Percentiles rank a stretch among this genome's conserved stretches.
These are phyloP conservation scores for Denticeps clupeoides DNA, from an alignment of 2,797 vertebrate species.

Conservation along the genomic window DNA sequence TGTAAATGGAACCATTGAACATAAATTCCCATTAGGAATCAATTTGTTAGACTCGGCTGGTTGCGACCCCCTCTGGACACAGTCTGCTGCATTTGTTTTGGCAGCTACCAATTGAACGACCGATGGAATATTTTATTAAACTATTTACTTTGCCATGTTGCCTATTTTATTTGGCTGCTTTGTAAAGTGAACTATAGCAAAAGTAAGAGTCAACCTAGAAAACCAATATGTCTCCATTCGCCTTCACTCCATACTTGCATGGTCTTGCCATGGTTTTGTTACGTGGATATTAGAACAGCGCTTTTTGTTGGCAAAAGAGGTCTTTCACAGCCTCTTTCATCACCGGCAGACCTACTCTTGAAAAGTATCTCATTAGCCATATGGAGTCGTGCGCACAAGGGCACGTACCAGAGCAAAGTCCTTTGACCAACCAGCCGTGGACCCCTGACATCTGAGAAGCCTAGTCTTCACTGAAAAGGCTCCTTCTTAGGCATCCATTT, in stretches of 20 bases:
- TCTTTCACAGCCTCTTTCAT: neutral
- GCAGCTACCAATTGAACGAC: constrained; percentile 9
- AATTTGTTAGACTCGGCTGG: constrained; percentile 42
- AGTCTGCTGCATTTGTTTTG: constrained; percentile 20
- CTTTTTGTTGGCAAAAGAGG: neutral
- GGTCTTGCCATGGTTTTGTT: constrained; percentile 2
- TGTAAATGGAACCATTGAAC: constrained; percentile 45
- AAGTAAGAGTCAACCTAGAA: constrained; percentile 1
- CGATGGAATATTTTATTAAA: neutral
- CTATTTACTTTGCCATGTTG: neutral
- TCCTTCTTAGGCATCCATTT: constrained; percentile 5
- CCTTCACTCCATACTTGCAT: neutral
- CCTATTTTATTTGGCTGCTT: constrained; percentile 1
- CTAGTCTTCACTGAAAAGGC: constrained; percentile 18
- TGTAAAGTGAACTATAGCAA: constrained; percentile 1
- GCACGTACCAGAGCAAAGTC: constrained; percentile 25
- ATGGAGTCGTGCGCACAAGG: neutral
- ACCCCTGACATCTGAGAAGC: constrained; percentile 54
- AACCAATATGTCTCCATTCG: neutral
- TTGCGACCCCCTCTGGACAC: constrained; percentile 34
- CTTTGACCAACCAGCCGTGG: constrained; percentile 45
- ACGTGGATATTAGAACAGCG: neutral
- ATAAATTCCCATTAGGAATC: constrained; percentile 60
- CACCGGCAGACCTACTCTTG: neutral
- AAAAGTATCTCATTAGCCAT: neutral